Evolutionary conservation across 2,888 invertebrate genomes (phyloP).

Genomic region (Drosophila meridiana): DNA sequence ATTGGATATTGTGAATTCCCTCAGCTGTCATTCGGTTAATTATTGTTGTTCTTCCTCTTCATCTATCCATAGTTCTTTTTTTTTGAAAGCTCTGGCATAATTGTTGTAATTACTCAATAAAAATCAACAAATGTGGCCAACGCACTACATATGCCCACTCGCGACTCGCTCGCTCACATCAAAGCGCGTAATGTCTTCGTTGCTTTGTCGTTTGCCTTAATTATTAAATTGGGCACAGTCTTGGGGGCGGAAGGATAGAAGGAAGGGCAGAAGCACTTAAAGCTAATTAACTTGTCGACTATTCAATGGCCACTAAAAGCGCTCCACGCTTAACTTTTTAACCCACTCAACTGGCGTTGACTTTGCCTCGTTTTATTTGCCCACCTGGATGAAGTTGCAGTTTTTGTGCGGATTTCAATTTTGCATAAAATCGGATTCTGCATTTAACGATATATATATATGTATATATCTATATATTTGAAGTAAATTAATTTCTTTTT

Average conservation of each 20-base stretch:
- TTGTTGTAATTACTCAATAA: slow-evolving; percentile 13
- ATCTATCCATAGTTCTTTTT: background rate
- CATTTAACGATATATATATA: background rate
- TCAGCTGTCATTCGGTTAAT: slow-evolving; percentile 5
- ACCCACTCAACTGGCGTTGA: background rate
- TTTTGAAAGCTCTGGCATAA: background rate
- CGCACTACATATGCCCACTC: background rate
- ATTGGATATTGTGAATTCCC: slow-evolving; percentile 6
- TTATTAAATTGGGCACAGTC: slow-evolving; percentile 22
- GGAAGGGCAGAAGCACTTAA: slow-evolving; percentile 11
- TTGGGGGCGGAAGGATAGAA: background rate
- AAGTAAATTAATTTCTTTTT: background rate
- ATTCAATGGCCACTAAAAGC: slow-evolving; percentile 21
- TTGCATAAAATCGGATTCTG: background rate
- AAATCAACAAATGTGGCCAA: background rate
- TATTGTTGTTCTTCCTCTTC: background rate
- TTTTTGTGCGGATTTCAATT: background rate
- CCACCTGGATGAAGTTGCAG: background rate
- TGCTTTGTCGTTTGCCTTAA: slow-evolving; percentile 8
- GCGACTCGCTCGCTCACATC: background rate
- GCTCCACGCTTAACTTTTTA: background rate
- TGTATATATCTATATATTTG: background rate
- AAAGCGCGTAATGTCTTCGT: background rate
- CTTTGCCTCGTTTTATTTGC: background rate
- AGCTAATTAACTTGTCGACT: slow-evolving; percentile 35